phyloP scores from a whole-genome alignment of 1,140 invertebrate genomes.

The Drosophila mojavensis region DNA sequence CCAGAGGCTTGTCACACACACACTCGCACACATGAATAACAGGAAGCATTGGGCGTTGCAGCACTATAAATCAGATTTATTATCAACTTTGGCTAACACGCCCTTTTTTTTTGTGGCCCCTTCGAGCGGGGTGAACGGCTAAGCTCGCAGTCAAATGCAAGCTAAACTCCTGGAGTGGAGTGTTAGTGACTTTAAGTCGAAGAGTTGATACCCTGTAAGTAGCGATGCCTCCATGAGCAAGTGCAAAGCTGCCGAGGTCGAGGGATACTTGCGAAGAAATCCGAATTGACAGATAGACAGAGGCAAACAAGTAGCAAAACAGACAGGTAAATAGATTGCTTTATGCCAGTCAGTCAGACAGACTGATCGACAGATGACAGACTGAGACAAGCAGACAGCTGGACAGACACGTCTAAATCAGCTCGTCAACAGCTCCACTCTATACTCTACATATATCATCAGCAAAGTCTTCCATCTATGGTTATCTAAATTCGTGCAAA shows the following conservation, averaged over 20 bases:
- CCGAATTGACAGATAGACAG: no score
- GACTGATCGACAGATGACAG: no score
- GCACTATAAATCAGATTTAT: constrained; percentile 70
- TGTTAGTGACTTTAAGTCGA: neutral
- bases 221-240: no score
- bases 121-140: neutral
- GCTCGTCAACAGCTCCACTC: no score
- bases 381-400: no score
- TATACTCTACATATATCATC: no score
- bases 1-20: constrained; percentile 21
- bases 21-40: constrained; percentile 17
- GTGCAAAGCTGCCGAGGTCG: no score
- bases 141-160: neutral
- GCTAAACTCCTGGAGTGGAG: constrained; percentile 12
- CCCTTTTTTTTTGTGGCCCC: constrained; percentile 58
- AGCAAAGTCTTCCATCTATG: no score
- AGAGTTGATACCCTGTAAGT: neutral
- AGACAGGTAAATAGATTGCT: neutral
- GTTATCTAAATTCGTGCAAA: neutral
- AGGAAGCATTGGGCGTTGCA: constrained; percentile 59
- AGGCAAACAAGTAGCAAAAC: neutral
- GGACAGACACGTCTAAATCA: no score
- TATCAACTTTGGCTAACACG: constrained; percentile 64
- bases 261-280: no score
- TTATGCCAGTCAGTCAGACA: no score